Percentiles rank a stretch among this genome's conserved stretches.
These are phyloP conservation scores for Caracal caracal DNA, from an alignment of 2,113 vertebrate species.

Conservation along the genomic window DNA sequence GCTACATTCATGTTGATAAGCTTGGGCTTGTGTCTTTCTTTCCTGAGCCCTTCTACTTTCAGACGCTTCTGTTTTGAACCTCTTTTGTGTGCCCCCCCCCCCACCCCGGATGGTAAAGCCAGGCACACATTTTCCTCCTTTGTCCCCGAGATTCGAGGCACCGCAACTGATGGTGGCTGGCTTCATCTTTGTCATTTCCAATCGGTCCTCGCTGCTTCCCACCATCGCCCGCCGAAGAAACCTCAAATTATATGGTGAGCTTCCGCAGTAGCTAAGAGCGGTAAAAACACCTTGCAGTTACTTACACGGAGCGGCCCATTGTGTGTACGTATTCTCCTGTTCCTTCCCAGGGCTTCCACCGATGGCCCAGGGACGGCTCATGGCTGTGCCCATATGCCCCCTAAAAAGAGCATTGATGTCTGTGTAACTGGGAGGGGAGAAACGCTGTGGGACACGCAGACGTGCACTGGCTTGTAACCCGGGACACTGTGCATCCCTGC, in stretches of 20 bases:
- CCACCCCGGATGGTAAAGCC: fast-evolving
- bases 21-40: fast-evolving
- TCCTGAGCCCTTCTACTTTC: fast-evolving
- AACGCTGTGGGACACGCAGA: fast-evolving
- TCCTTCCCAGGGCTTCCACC: not conserved
- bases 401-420: not conserved
- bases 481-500: fast-evolving
- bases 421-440: fast-evolving
- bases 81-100: fast-evolving
- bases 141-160: not conserved
- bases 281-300: not conserved
- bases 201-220: not conserved
- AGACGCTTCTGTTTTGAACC: not conserved
- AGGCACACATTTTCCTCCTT: not conserved
- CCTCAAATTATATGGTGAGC: not conserved
- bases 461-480: not conserved
- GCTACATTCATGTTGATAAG: no score
- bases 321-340: fast-evolving
- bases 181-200: not conserved
- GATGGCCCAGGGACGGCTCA: not conserved
- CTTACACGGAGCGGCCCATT: not conserved
- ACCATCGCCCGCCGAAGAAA: not conserved
- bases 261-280: not conserved
- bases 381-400: fast-evolving
- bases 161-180: not conserved